A percentile compares a stretch with the other conserved stretches of the same genome.
Conservation (phyloP, 2,888 invertebrate genomes). For the Aporophyla nigra region DNA sequence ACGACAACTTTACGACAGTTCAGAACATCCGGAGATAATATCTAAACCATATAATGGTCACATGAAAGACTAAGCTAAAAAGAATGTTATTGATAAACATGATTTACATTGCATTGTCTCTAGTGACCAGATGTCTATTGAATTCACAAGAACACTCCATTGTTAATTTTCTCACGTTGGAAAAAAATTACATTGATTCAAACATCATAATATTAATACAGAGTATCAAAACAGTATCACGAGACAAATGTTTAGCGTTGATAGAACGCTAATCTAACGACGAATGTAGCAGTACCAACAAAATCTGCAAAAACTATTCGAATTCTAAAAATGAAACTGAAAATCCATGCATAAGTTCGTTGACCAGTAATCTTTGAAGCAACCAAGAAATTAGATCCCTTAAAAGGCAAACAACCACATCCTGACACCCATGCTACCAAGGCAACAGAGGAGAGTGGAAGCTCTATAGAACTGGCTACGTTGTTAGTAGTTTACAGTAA, state of each 20-base stretch:
- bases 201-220: constrained; percentile 4
- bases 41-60: not conserved
- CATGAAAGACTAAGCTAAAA: not conserved
- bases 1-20: not conserved
- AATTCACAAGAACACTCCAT: constrained; percentile 18
- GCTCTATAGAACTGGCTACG: constrained; percentile 73
- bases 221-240: not conserved
- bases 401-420: constrained; percentile 35
- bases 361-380: constrained; percentile 58
- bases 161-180: constrained; percentile 9
- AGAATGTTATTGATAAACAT: constrained; percentile 21
- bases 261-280: not conserved
- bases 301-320: constrained; percentile 35
- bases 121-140: constrained; percentile 37
- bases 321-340: constrained; percentile 44
- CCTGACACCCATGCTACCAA: constrained; percentile 19
- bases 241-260: not conserved
- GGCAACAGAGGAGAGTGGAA: constrained; percentile 46
- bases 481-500: constrained; percentile 78
- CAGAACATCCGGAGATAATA: not conserved
- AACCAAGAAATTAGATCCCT: constrained; percentile 65
- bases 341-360: constrained; percentile 66
- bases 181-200: not conserved
- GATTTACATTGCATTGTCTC: constrained; percentile 8
- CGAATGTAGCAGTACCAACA: not conserved